These are phyloP conservation scores for Eilema sororculum DNA, from an alignment of 2,888 invertebrate genomes.

Conservation along the genomic window DNA sequence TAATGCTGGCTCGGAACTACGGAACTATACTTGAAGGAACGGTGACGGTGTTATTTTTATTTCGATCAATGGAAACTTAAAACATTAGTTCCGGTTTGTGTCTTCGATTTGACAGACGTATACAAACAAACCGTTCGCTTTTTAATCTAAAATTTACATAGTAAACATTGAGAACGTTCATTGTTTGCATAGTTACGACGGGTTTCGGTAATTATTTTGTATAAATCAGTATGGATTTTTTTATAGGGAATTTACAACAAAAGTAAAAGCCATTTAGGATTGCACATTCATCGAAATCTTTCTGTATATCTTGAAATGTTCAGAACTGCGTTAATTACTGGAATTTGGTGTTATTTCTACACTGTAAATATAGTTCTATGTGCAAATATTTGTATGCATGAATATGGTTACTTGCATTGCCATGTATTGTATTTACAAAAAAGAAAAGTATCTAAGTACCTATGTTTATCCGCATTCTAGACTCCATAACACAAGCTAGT, in stretches of 20 bases:
- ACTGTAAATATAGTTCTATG: neutral
- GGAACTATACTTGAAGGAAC: slow-evolving; percentile 51
- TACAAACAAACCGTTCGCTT: slow-evolving; percentile 21
- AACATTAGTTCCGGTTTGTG: slow-evolving; percentile 34
- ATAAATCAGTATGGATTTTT: neutral
- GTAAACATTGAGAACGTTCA: neutral
- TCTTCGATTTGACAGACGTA: slow-evolving; percentile 13
- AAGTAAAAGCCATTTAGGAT: too few species aligned
- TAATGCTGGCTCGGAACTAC: slow-evolving; percentile 62
- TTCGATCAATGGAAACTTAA: slow-evolving; percentile 30
- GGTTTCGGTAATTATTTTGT: neutral
- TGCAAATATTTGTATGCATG: too few species aligned
- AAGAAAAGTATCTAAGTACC: too few species aligned
- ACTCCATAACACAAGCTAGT: too few species aligned
- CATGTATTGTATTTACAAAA: too few species aligned
- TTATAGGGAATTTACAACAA: too few species aligned
- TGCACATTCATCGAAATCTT: too few species aligned
- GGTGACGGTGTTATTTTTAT: slow-evolving; percentile 43
- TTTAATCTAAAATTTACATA: slow-evolving; percentile 6
- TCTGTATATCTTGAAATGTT: neutral
- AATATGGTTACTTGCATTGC: too few species aligned
- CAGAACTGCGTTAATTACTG: neutral
- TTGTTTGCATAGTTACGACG: neutral
- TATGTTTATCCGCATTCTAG: too few species aligned
- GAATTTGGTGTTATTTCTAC: neutral